Evolutionary conservation across 2,113 vertebrate genomes (phyloP).

Genomic region (Carettochelys insculpta): DNA sequence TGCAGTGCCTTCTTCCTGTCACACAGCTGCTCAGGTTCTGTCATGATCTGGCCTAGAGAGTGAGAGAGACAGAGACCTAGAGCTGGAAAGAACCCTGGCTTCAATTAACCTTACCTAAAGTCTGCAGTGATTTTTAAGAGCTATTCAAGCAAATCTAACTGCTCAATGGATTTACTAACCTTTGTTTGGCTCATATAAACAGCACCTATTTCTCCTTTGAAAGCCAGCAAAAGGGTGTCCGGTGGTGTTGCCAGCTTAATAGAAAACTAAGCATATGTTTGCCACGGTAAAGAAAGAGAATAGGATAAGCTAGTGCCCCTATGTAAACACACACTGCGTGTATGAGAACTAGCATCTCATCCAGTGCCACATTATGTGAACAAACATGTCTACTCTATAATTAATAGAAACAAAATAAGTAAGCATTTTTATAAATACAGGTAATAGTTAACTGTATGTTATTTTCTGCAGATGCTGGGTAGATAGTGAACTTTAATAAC

Average conservation of each 20-base stretch:
- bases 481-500: neutral
- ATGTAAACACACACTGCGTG: neutral
- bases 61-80: neutral
- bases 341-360: neutral
- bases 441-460: neutral
- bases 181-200: neutral
- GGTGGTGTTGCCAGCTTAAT: neutral
- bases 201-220: neutral
- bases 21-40: neutral
- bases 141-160: neutral
- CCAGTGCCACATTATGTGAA: neutral
- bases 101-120: neutral
- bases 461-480: neutral
- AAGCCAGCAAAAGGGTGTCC: neutral
- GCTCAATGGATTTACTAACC: neutral
- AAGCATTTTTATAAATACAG: neutral
- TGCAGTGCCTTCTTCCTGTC: neutral
- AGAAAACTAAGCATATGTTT: slow-evolving; percentile 28
- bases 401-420: neutral
- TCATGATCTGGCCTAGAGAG: neutral
- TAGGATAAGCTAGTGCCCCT: neutral
- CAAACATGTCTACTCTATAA: neutral
- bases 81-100: neutral
- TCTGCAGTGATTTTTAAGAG: neutral
- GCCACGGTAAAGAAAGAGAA: slow-evolving; percentile 27